phyloP scores from a whole-genome alignment of 2,888 invertebrate species.

The Plutella xylostella region DNA sequence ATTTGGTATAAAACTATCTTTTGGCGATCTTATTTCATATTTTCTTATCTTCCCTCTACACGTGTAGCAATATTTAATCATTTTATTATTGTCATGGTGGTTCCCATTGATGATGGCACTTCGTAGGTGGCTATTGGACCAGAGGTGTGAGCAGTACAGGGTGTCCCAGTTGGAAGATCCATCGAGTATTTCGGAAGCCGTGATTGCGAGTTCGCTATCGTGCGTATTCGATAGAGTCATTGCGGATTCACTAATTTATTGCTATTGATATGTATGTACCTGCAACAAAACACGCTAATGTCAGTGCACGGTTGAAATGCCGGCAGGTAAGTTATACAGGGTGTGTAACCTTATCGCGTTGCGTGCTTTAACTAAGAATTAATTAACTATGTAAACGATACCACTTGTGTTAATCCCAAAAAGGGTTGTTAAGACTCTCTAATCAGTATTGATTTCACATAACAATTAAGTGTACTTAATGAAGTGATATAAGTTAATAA shows the following conservation, averaged over 20 bases:
- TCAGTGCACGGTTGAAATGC: neutral
- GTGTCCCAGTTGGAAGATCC: conserved; percentile 40
- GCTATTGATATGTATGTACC: neutral
- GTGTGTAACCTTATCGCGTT: conserved; percentile 9
- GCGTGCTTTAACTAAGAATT: conserved; percentile 18
- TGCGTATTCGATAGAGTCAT: conserved; percentile 44
- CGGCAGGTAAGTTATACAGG: no score
- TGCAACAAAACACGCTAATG: neutral
- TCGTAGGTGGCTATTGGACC: conserved; percentile 47
- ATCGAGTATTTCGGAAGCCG: conserved; percentile 29
- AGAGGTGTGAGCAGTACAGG: conserved; percentile 53
- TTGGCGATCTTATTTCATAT: conserved; percentile 45
- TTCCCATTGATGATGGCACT: conserved; percentile 39
- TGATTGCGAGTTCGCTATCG: conserved; percentile 29
- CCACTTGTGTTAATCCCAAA: neutral
- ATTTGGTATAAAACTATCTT: conserved; percentile 38
- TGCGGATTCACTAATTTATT: conserved; percentile 1
- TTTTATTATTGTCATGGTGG: conserved; percentile 30
- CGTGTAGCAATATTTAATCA: conserved; percentile 48
- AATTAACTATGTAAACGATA: conserved; percentile 26
- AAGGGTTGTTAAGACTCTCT: neutral
- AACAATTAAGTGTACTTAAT: no score
- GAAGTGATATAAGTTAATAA: no score
- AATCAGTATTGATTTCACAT: neutral
- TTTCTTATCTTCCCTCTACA: conserved; percentile 60